phyloP scores from a whole-genome alignment of 2,888 invertebrate species.

The Aphodius granarius region DNA sequence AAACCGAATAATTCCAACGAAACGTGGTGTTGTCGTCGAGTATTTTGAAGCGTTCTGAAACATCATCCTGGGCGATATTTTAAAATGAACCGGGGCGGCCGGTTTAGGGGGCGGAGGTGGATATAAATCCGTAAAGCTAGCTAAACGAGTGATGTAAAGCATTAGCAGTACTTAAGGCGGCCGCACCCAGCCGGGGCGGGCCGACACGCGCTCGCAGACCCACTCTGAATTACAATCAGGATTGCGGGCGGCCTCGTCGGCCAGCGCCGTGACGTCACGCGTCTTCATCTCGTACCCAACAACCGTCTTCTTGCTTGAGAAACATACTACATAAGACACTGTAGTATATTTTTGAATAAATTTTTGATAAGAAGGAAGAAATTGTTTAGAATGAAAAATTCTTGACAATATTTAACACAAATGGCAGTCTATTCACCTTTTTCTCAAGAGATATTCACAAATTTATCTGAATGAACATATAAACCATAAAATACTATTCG shows the following conservation, averaged over 20 bases:
- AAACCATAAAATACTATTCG: background rate
- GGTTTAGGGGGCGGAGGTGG: conserved; percentile 24
- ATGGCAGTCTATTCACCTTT: too few relatives aligned
- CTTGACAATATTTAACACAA: too few relatives aligned
- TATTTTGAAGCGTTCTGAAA: conserved; percentile 5
- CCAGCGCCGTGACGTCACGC: conserved; percentile 39
- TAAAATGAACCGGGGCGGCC: conserved; percentile 4
- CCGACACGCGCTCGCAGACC: conserved; percentile 49
- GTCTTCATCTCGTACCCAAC: conserved; percentile 39
- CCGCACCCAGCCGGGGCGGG: conserved; percentile 49
- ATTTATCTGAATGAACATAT: background rate
- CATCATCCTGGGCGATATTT: conserved; percentile 25
- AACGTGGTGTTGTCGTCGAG: background rate
- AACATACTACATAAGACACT: too few relatives aligned
- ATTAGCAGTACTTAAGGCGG: conserved; percentile 33
- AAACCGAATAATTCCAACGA: background rate
- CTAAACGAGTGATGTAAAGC: conserved; percentile 29
- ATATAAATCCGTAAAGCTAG: conserved; percentile 29
- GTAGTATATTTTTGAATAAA: too few relatives aligned
- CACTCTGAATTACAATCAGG: conserved; percentile 47
- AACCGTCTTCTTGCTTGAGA: background rate
- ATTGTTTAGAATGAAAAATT: too few relatives aligned
- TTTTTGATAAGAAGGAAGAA: too few relatives aligned
- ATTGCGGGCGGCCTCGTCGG: conserved; percentile 43
- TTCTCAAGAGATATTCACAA: too few relatives aligned